Evolutionary conservation across 2,888 invertebrate species (phyloP), one percentile per base, ranked within the genome.

Genomic region (Pasiphila rectangulata): DNA sequence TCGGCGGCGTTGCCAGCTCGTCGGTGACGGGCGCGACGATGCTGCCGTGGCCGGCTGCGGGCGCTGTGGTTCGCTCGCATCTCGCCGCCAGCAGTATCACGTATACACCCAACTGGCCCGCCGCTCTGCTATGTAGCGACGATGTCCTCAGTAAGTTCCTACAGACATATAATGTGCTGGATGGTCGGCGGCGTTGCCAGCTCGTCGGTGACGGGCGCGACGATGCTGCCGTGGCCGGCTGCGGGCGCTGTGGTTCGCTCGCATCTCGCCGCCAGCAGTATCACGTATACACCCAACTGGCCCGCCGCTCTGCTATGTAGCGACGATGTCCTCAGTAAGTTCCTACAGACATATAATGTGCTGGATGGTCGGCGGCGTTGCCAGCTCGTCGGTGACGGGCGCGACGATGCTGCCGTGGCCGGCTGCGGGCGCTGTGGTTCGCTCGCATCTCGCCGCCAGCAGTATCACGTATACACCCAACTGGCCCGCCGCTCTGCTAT

Each of bases 71-170:
- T 32, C 67, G 64, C 51, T 45, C 69, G 21, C 64, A 59, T 54
- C 46, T 64, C 19, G 63, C 76, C 19, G 61, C 68, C 53, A 52
- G 60, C 21, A 57, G 54, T 32, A 66, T 67, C 3, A 7, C 44
- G 34, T 76, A 70, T 68, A 56, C 68, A 36, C 79, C 83, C 57
- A 78, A 73, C 62, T 83, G 83, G 83, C 84, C 83, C 43, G 61
- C 76, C 46, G 69, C 68, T 6, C 43, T 79, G 39, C 51, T 83
- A 10, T 60, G 72, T 16, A 78, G 78, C 1, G 83, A 83, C 43
- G 75, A 76, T 23, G 61, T 68, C 3, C 60, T 79, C 21, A 69
- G 84, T 83, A n/a, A 62, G 64, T 57, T 36, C 5, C 24, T 4
- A n/a, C n/a, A n/a, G n/a, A n/a, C n/a, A n/a, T 3, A 3, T 10